These are phyloP conservation scores for Falco punctatus DNA, from an alignment of 2,113 vertebrate genomes.

Conservation along the genomic window DNA sequence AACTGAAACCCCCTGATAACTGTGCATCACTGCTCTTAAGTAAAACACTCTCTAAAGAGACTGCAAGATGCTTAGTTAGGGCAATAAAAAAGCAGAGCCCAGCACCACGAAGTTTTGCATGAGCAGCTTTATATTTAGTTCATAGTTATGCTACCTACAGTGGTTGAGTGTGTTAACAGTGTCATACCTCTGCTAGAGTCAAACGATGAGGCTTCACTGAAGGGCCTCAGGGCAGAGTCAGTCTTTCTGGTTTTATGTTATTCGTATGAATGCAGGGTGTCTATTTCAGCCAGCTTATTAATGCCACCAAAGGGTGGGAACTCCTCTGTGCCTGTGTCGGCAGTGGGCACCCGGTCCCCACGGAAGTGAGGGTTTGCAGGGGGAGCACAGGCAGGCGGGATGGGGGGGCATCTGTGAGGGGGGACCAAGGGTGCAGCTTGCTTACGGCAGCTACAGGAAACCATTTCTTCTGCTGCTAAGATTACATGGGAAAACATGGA, in stretches of 20 bases:
- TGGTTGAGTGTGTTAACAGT: neutral
- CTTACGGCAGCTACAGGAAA: neutral
- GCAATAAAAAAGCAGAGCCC: neutral
- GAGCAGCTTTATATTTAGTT: neutral
- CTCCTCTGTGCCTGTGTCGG: neutral
- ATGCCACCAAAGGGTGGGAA: neutral
- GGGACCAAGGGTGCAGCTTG: neutral
- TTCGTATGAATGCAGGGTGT: neutral
- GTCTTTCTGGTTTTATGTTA: neutral
- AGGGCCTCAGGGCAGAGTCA: neutral
- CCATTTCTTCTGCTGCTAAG: neutral
- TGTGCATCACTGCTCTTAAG: conserved; percentile 51
- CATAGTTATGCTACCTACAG: neutral
- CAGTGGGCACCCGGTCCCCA: rapidly evolving
- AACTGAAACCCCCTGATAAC: conserved; percentile 40
- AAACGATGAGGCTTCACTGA: neutral
- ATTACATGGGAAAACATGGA: neutral
- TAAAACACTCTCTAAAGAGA: conserved; percentile 45
- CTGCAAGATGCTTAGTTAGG: conserved; percentile 24
- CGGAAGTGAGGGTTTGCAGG: neutral
- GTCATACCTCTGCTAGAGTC: neutral
- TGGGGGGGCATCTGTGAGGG: rapidly evolving
- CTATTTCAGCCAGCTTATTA: neutral
- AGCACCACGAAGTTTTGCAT: neutral
- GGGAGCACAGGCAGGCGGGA: rapidly evolving